These are phyloP conservation scores for Pogonus chalceus DNA, from an alignment of 1,140 invertebrate genomes.

Conservation along the genomic window DNA sequence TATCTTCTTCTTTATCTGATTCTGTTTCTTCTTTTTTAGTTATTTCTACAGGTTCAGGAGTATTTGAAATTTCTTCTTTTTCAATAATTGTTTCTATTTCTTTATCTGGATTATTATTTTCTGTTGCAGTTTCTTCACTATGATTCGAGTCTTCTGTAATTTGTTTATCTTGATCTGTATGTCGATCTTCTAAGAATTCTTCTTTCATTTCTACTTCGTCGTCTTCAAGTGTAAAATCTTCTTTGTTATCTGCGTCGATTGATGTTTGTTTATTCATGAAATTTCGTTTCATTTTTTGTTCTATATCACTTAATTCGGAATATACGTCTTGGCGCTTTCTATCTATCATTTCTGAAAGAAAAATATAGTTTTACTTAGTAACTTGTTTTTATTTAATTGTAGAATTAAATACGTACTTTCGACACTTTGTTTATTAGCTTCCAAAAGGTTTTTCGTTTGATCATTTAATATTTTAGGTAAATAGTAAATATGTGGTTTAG, in stretches of 20 bases:
- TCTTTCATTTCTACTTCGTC: conserved; percentile 7
- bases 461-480: conserved; percentile 61
- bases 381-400: background rate
- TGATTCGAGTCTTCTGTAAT: background rate
- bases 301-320: conserved; percentile 29
- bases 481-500: conserved; percentile 81
- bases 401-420: conserved; percentile 38
- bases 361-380: conserved; percentile 9
- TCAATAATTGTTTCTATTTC: background rate
- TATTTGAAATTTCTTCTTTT: background rate
- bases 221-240: conserved; percentile 3
- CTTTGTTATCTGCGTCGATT: conserved; percentile 13
- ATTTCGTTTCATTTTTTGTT: conserved; percentile 27
- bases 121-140: background rate
- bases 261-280: conserved; percentile 20
- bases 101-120: background rate
- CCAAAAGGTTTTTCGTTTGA: conserved; percentile 39
- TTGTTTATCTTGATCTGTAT: background rate
- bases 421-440: conserved; percentile 38
- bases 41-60: background rate
- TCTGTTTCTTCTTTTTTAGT: background rate
- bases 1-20: too few species aligned
- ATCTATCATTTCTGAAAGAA: conserved; percentile 37
- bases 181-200: background rate
- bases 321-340: conserved; percentile 27